Evolutionary conservation across 2,888 invertebrate species (phyloP).

Genomic region (Hydrotaea diabolus): DNA sequence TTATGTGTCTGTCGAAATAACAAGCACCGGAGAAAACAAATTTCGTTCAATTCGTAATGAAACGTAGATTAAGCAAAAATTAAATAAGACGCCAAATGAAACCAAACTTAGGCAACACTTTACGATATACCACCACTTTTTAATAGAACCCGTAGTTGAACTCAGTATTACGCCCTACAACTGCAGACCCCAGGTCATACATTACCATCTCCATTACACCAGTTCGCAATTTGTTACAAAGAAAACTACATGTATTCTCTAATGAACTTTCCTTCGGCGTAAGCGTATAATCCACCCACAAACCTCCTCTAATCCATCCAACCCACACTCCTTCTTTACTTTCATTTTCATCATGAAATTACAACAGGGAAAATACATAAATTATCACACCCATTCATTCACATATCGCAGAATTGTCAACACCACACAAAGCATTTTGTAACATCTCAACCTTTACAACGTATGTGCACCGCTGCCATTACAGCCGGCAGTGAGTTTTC

Average conservation of each 20-base stretch:
- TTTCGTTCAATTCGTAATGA: too few relatives aligned
- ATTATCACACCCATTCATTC: neutral
- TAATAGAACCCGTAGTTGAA: too few relatives aligned
- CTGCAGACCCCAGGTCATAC: too few relatives aligned
- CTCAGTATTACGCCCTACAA: too few relatives aligned
- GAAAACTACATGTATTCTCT: neutral
- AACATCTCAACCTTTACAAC: conserved; percentile 18
- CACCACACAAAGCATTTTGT: neutral
- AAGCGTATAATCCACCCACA: too few relatives aligned
- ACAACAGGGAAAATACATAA: conserved; percentile 12
- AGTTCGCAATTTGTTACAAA: neutral
- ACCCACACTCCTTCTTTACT: neutral
- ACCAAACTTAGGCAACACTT: too few relatives aligned
- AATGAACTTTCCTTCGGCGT: neutral
- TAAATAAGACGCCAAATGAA: too few relatives aligned
- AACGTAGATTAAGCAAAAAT: too few relatives aligned
- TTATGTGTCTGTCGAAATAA: too few relatives aligned
- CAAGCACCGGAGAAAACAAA: too few relatives aligned
- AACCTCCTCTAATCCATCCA: neutral
- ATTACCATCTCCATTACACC: neutral
- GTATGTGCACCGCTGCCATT: neutral
- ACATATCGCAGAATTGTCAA: neutral
- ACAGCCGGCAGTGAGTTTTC: neutral
- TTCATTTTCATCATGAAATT: neutral
- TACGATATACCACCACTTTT: too few relatives aligned